Conservation (phyloP, 2,888 invertebrate genomes). For the Monochamus alternatus region DNA sequence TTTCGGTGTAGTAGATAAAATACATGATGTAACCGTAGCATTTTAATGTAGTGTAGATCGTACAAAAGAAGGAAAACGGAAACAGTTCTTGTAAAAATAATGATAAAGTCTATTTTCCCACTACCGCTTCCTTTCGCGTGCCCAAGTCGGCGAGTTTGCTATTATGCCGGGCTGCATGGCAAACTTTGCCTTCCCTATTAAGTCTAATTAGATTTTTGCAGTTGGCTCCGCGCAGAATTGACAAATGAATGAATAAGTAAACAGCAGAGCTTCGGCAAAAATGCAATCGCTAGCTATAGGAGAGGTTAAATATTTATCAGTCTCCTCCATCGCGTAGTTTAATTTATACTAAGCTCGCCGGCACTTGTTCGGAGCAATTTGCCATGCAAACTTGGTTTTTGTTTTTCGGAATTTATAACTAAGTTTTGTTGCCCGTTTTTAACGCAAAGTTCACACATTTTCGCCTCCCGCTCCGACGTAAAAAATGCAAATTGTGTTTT, state of each 20-base stretch:
- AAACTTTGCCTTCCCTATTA: not conserved
- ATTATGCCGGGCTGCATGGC: not conserved
- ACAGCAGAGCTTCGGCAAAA: not conserved
- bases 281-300: conserved; percentile 3
- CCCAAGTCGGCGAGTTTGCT: not conserved
- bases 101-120: too few relatives aligned
- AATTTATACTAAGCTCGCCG: conserved; percentile 23
- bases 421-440: conserved; percentile 34
- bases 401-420: conserved; percentile 43
- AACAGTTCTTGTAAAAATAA: too few relatives aligned
- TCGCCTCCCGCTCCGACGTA: conserved; percentile 19
- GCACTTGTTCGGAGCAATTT: conserved; percentile 35
- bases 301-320: conserved; percentile 36
- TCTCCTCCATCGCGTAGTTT: not conserved
- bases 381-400: conserved; percentile 46
- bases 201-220: conserved; percentile 9
- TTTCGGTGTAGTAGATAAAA: too few relatives aligned
- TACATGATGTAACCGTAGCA: too few relatives aligned
- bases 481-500: conserved; percentile 51
- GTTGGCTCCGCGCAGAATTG: not conserved
- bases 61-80: too few relatives aligned
- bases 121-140: not conserved
- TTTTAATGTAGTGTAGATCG: too few relatives aligned
- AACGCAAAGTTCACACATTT: conserved; percentile 33
- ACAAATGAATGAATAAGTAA: conserved; percentile 9